Base-by-base conservation (phyloP, 2,113 vertebrate genomes). In the Bettongia penicillata region DNA sequence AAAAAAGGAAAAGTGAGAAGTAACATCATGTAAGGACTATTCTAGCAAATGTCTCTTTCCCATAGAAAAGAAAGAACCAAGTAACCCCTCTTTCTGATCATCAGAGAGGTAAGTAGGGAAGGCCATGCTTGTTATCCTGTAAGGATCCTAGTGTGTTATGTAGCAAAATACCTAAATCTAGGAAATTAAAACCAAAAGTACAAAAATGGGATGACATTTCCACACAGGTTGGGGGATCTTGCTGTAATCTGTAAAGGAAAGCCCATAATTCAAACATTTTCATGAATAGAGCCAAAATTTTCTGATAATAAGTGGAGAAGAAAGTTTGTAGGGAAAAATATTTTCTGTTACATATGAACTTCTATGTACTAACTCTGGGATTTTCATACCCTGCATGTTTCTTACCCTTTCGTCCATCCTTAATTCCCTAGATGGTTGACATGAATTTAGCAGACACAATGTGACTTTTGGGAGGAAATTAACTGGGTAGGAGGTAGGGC, bases 31-130 rank as follows among this genome's bases (percentile, higher is more conserved):
- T 84, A 84, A 6, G 19, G n/a, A 23, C 6, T 98, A 98, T 97
- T 98, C 98, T 97, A 97, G 19, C 6, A 84, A 84, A 84, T 43
- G 22, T 43, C n/a, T 77, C 26, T 84, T 84, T n/a, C 37, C n/a
- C 37, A 43, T 0, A n/a, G 68, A n/a, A n/a, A 84, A 22, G 12
- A 68, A 77, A 77, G 68, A 84, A 43, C 16, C 68, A 84, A 8
- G 68, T 1, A 14, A 43, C 6, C n/a, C 37, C 19, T 23, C 68
- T 84, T 43, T 14, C 37, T 7, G 22, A 16, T 19, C 16, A 84
- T 43, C 68, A 22, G 37, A 84, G 37, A 1, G 16, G 68, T 37
- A 84, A 84, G 19, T 43, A 84, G 31, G 31, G 37, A 77, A n/a
- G 37, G 37, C 6, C 61, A 77, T 77, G 31, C 28, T 61, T 61